Evolutionary conservation across 2,888 invertebrate species (phyloP).

Genomic region (Bellardia bayeri): DNA sequence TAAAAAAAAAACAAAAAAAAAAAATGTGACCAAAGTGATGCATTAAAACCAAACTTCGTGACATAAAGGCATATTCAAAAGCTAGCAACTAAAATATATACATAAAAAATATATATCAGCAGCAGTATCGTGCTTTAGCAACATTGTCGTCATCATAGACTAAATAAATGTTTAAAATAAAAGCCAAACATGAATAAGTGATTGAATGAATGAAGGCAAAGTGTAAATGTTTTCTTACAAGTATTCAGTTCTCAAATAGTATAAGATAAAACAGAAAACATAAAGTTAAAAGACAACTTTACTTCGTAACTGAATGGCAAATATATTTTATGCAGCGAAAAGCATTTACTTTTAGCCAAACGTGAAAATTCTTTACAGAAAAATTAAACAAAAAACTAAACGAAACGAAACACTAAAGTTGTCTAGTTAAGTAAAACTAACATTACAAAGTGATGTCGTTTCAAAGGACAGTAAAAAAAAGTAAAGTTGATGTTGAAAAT

Average conservation of each 20-base stretch:
- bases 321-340: constrained; percentile 49
- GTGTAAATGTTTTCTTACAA: constrained; percentile 54
- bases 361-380: constrained; percentile 22
- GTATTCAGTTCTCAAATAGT: constrained; percentile 36
- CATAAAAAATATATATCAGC: background rate
- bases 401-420: constrained; percentile 14
- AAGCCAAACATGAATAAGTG: constrained; percentile 23
- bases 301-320: constrained; percentile 58
- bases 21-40: constrained; percentile 53
- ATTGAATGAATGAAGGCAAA: constrained; percentile 13
- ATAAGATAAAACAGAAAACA: constrained; percentile 36
- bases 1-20: constrained; percentile 8
- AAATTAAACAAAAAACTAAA: background rate
- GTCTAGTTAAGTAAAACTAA: constrained; percentile 44
- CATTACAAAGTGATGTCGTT: constrained; percentile 37
- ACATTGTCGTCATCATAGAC: constrained; percentile 4
- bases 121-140: background rate
- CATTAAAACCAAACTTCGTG: constrained; percentile 51
- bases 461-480: constrained; percentile 16
- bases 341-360: constrained; percentile 40
- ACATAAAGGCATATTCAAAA: constrained; percentile 41
- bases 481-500: constrained; percentile 5
- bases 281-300: constrained; percentile 49
- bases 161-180: constrained; percentile 47
- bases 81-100: background rate